Conservation (phyloP, 2,113 vertebrate genomes). For the Delphinus delphis region DNA sequence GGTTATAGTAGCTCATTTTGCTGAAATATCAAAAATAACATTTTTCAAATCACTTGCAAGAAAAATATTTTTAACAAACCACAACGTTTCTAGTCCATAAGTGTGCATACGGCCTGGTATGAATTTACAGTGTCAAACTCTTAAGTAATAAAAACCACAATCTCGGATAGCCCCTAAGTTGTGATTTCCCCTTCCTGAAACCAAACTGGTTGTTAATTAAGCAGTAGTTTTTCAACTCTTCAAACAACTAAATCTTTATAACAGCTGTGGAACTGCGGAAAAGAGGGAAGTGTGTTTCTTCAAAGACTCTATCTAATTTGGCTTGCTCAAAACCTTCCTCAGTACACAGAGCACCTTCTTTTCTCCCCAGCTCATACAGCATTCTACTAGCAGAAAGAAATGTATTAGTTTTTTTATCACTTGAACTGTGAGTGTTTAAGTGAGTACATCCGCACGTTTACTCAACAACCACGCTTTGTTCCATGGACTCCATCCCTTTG, state of each 20-base stretch:
- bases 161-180: background rate
- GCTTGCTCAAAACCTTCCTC: constrained; percentile 14
- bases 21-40: constrained; percentile 18
- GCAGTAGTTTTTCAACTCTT: constrained; percentile 8
- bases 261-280: background rate
- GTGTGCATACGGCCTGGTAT: background rate
- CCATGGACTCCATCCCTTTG: background rate
- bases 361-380: background rate
- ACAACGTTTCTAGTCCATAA: constrained; percentile 13
- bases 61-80: constrained; percentile 52
- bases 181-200: background rate
- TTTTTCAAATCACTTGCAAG: constrained; percentile 32
- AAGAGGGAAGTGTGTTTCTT: constrained; percentile 46
- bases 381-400: background rate
- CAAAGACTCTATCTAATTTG: background rate
- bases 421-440: background rate
- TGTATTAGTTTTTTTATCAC: background rate
- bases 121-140: background rate
- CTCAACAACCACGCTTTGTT: background rate
- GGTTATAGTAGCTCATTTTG: constrained; percentile 26
- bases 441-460: background rate
- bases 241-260: constrained; percentile 65
- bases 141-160: background rate
- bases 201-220: background rate
- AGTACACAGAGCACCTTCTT: background rate